Evolutionary conservation across 2,113 vertebrate species (phyloP).

Genomic region (Malurus melanocephalus): DNA sequence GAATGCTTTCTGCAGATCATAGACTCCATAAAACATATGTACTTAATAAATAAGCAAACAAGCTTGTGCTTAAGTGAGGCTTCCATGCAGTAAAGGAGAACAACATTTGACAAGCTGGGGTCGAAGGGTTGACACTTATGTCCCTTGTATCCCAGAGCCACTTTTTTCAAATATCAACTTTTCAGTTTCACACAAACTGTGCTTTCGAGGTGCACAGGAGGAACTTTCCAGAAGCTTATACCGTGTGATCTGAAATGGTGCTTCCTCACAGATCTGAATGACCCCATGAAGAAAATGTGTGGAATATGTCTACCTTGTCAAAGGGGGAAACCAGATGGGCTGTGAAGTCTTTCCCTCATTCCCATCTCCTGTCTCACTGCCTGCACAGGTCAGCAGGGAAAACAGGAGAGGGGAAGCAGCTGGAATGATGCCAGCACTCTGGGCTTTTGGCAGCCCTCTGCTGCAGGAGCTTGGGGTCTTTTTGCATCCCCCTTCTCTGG

Average conservation of each 20-base stretch:
- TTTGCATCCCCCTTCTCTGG: neutral
- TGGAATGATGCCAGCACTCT: neutral
- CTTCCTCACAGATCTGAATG: neutral
- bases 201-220: neutral
- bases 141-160: neutral
- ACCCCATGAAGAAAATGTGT: neutral
- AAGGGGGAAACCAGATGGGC: neutral
- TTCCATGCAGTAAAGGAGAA: neutral
- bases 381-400: neutral
- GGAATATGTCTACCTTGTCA: neutral
- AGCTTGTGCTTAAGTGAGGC: neutral
- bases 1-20: constrained; percentile 39
- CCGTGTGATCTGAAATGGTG: neutral
- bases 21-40: constrained; percentile 52
- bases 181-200: neutral
- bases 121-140: accelerated
- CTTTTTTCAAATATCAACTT: neutral
- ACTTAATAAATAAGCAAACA: constrained; percentile 63
- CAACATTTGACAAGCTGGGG: neutral
- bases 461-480: neutral
- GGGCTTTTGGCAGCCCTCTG: neutral
- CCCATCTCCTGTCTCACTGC: neutral
- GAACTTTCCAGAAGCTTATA: neutral
- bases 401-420: neutral
- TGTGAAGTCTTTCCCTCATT: neutral